Evolutionary conservation across 2,888 invertebrate genomes (phyloP), one percentile per base, ranked within the genome.

Genomic region (Trichopoda pennipes): DNA sequence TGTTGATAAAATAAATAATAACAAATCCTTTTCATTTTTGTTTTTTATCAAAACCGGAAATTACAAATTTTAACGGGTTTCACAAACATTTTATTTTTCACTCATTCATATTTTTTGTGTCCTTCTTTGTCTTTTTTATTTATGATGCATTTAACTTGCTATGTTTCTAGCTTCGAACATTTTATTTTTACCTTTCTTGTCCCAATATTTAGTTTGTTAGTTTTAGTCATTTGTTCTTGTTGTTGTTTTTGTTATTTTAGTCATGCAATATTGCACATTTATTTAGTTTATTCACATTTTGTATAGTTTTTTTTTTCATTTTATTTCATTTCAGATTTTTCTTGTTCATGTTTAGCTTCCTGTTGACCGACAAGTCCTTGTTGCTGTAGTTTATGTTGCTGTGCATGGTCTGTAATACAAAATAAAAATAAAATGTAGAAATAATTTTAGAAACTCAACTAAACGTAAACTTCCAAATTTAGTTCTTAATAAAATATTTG

Each of bases 61-160:
- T 86, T 87, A 81, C 85, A 85, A 84, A 84, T 86, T 85, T 86
- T 70, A 82, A 68, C 66, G 51, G 70, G 51, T 64, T 78, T 81
- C 77, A 64, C 77, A 77, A 78, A 61, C 64, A 69, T 77, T 83
- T 77, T 44, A 55, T 69, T 61, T 80, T 60, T 1, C 51, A 38
- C 66, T 79, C 17, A 72, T 69, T 75, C 9, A 68, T 60, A 17
- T 42, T 64, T 44, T 44, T 68, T 56, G 8, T 16, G 21, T 10
- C 68, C 58, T 49, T 35, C 10, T 32, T 28, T 61, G 32, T 55
- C 60, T 47, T 60, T 55, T 53, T 64, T 80, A 35, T 49, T 28
- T 28, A 12, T 55, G 12, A 47, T 12, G 47, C 21, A n/a, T 66
- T 73, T 58, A 9, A 28, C 23, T 60, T 28, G 21, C 16, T 63